Conservation (phyloP, 2,888 invertebrate species). For the Diachrysia chrysitis region DNA sequence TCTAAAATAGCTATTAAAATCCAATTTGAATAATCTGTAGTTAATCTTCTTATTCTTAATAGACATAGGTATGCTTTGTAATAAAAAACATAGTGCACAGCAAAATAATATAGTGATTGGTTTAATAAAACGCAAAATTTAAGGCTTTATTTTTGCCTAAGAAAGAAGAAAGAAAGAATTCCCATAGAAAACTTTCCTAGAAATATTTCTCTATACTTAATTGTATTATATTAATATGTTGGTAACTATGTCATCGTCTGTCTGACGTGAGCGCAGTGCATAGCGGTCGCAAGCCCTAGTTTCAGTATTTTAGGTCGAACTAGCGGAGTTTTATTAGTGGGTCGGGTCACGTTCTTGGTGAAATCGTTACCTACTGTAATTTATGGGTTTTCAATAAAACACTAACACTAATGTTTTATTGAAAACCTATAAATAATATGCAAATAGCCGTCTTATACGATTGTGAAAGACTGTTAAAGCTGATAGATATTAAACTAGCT, state of each 20-base stretch:
- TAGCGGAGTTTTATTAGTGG: not conserved
- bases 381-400: not conserved
- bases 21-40: not conserved
- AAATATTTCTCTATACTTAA: too few species aligned
- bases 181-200: too few species aligned
- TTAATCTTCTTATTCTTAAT: not conserved
- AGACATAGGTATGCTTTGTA: too few species aligned
- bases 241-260: not conserved
- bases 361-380: not conserved
- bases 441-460: not conserved
- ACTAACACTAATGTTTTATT: too few species aligned
- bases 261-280: not conserved
- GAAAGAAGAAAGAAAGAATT: too few species aligned
- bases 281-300: not conserved
- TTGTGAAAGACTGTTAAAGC: not conserved
- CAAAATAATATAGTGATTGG: too few species aligned
- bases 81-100: too few species aligned
- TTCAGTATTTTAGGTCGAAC: not conserved
- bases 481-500: too few species aligned
- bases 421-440: too few species aligned
- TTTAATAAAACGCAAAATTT: too few species aligned
- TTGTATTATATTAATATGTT: too few species aligned
- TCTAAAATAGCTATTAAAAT: slow-evolving; percentile 1
- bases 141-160: too few species aligned
- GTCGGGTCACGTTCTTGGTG: not conserved